phyloP scores from a whole-genome alignment of 1,140 invertebrate species.

The Hydropsyche tenuis region DNA sequence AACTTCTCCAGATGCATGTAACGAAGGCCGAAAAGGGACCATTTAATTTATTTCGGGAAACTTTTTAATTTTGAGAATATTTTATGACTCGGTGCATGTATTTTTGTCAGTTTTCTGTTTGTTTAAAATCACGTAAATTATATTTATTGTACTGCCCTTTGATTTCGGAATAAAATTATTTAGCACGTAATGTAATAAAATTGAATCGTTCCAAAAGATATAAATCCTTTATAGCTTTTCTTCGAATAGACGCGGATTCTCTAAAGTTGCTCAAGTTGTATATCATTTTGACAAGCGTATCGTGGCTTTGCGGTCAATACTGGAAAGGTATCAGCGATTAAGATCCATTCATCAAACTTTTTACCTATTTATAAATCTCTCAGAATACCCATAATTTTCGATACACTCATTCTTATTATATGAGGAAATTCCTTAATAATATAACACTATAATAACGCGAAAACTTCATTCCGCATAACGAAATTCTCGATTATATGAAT shows the following conservation, averaged over 20 bases:
- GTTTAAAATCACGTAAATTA: too few species aligned
- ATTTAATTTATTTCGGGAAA: slow-evolving; percentile 1
- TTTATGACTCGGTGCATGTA: too few species aligned
- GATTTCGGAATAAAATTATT: too few species aligned
- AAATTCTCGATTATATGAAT: slow-evolving; percentile 22
- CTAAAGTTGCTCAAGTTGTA: neutral
- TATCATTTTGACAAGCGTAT: slow-evolving; percentile 21
- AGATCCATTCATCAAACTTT: slow-evolving; percentile 25
- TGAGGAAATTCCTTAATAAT: slow-evolving; percentile 31
- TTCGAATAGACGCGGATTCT: neutral
- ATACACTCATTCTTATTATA: too few species aligned
- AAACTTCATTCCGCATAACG: neutral
- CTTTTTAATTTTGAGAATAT: too few species aligned
- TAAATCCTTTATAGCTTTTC: neutral
- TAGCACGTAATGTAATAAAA: too few species aligned
- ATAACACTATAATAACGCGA: too few species aligned
- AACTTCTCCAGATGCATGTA: slow-evolving; percentile 18
- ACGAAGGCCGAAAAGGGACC: neutral
- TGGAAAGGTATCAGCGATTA: neutral
- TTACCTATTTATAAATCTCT: neutral
- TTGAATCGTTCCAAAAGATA: too few species aligned
- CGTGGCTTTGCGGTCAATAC: slow-evolving; percentile 1
- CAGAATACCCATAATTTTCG: slow-evolving; percentile 18
- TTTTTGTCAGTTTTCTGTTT: too few species aligned
- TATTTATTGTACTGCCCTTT: too few species aligned